Evolutionary conservation across 2,888 invertebrate genomes (phyloP).

Genomic region (Ormyrus thymus): DNA sequence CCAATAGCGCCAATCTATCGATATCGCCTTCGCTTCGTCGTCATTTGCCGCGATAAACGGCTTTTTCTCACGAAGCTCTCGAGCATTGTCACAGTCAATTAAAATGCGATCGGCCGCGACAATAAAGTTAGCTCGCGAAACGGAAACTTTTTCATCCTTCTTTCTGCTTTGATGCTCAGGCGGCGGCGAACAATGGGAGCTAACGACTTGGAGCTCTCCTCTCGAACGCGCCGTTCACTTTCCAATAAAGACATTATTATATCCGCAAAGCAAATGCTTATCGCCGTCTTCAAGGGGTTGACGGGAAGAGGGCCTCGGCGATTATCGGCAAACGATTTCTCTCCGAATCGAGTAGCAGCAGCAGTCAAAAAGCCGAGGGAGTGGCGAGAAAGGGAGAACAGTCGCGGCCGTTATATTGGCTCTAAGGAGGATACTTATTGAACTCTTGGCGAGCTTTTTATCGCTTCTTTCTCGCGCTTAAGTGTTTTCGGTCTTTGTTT

Average conservation of each 20-base stretch:
- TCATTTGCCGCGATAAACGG: neutral
- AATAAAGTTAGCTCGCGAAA: conserved; percentile 41
- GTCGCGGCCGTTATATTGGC: conserved; percentile 67
- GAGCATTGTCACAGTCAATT: conserved; percentile 41
- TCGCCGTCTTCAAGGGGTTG: conserved; percentile 57
- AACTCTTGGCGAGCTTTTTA: conserved; percentile 71
- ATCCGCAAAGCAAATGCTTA: conserved; percentile 64
- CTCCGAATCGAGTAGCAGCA: conserved; percentile 33
- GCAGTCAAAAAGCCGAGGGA: conserved; percentile 55
- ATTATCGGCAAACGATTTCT: conserved; percentile 70
- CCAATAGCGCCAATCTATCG: conserved; percentile 17
- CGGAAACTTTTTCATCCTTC: conserved; percentile 47
- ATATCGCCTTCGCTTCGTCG: neutral
- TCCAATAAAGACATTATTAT: conserved; percentile 72
- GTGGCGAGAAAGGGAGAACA: conserved; percentile 55
- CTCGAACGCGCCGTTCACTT: conserved; percentile 63
- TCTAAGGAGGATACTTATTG: conserved; percentile 73
- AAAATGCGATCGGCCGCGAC: conserved; percentile 50
- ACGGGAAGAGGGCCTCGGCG: conserved; percentile 60
- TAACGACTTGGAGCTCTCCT: conserved; percentile 54
- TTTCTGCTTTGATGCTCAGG: conserved; percentile 53
- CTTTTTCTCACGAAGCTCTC: conserved; percentile 33
- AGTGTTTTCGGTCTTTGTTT: conserved; percentile 69
- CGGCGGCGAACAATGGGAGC: conserved; percentile 52
- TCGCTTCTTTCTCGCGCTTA: conserved; percentile 63